A percentile compares a stretch with the other conserved stretches of the same genome.
These are phyloP conservation scores for Panurus biarmicus DNA, from an alignment of 2,113 vertebrate genomes.

Conservation along the genomic window DNA sequence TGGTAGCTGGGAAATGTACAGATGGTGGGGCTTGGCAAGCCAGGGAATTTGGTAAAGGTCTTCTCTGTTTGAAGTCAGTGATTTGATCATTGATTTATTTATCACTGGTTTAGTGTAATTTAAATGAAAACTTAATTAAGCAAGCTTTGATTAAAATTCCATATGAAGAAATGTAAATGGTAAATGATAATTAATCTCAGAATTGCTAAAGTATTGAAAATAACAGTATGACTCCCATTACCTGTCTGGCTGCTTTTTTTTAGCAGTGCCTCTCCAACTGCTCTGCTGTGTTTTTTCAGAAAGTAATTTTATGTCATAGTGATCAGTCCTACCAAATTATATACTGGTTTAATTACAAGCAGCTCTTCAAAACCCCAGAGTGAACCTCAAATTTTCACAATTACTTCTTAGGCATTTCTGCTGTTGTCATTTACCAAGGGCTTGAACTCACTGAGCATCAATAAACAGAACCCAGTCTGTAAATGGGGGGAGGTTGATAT, in stretches of 20 bases:
- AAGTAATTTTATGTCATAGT: not conserved
- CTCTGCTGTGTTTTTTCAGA: not conserved
- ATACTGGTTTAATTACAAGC: not conserved
- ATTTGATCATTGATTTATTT: slow-evolving; percentile 39
- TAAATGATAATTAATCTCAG: not conserved
- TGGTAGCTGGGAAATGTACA: not conserved
- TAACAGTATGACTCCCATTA: not conserved
- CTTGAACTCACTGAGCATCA: not conserved
- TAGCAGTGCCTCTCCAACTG: not conserved
- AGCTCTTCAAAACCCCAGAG: not conserved
- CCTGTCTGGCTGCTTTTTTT: not conserved
- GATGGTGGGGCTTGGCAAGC: slow-evolving; percentile 45
- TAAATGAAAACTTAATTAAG: slow-evolving; percentile 46
- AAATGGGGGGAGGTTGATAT: not conserved
- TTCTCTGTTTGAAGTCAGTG: slow-evolving; percentile 46
- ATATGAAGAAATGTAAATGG: not conserved
- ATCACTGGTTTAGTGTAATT: slow-evolving; percentile 9
- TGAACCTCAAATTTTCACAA: not conserved
- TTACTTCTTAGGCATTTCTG: not conserved
- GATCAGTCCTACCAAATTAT: not conserved
- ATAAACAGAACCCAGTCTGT: not conserved
- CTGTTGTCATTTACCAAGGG: not conserved
- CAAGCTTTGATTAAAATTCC: slow-evolving; percentile 13
- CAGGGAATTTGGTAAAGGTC: slow-evolving; percentile 20
- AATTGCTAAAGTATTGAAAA: not conserved